Evolutionary conservation across 2,797 vertebrate genomes (phyloP).

Genomic region (Taeniopygia guttata): DNA sequence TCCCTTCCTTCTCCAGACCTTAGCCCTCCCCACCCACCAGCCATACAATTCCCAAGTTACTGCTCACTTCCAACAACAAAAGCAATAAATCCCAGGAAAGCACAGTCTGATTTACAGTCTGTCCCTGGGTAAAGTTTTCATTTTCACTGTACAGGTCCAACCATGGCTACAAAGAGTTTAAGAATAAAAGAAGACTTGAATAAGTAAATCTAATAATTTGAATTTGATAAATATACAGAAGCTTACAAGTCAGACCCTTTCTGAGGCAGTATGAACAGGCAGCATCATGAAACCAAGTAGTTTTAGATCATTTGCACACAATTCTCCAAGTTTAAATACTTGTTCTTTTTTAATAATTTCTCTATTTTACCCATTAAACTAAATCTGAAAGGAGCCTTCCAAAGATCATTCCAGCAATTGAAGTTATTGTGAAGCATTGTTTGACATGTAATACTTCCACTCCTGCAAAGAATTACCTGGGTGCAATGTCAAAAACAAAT

Average conservation of each 20-base stretch:
- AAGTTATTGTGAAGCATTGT: neutral
- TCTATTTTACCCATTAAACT: neutral
- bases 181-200: neutral
- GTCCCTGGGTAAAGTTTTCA: neutral
- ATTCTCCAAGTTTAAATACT: neutral
- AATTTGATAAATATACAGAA: neutral
- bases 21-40: neutral
- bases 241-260: neutral
- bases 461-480: neutral
- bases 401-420: neutral
- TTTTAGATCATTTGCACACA: neutral
- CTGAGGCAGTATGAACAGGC: neutral
- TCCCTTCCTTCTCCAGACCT: neutral
- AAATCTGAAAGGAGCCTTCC: neutral
- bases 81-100: neutral
- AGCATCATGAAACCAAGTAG: neutral
- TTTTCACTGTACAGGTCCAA: neutral
- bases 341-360: neutral
- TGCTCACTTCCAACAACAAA: neutral
- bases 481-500: neutral
- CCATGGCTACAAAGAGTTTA: neutral
- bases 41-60: rapidly evolving
- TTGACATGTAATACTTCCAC: neutral
- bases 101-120: neutral
- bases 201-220: neutral